Evolutionary conservation across 1,140 invertebrate species (phyloP).

Genomic region (Temnothorax nylanderi): DNA sequence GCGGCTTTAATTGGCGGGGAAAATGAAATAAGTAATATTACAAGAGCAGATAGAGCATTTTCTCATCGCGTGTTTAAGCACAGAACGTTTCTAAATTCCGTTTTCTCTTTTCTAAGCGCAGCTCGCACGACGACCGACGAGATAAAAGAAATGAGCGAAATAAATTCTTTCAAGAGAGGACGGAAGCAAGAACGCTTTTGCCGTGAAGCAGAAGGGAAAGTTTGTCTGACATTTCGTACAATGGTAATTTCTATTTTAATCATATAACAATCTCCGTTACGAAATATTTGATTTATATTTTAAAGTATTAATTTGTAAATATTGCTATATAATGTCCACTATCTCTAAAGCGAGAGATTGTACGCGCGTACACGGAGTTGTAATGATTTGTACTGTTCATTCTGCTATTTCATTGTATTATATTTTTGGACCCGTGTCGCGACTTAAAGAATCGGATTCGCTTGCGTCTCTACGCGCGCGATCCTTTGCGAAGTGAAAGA

Average conservation of each 20-base stretch:
- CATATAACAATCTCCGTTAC: neutral
- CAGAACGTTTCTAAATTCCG: neutral
- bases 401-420: neutral
- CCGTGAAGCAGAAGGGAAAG: neutral
- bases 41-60: neutral
- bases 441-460: neutral
- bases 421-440: neutral
- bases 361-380: too few relatives aligned
- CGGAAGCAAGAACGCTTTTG: too few relatives aligned
- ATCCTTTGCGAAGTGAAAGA: slow-evolving; percentile 11
- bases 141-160: neutral
- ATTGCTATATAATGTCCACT: neutral
- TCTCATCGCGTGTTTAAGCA: neutral
- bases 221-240: neutral
- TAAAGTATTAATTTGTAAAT: neutral
- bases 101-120: neutral
- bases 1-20: slow-evolving; percentile 39
- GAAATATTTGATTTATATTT: neutral
- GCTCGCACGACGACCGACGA: neutral
- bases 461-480: too few relatives aligned
- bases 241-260: neutral
- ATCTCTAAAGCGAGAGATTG: neutral
- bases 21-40: neutral
- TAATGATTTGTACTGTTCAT: neutral
- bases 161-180: neutral